Evolutionary conservation across 2,797 vertebrate species (phyloP), one percentile per base, ranked within the genome.

Genomic region (Setipinna tenuifilis): DNA sequence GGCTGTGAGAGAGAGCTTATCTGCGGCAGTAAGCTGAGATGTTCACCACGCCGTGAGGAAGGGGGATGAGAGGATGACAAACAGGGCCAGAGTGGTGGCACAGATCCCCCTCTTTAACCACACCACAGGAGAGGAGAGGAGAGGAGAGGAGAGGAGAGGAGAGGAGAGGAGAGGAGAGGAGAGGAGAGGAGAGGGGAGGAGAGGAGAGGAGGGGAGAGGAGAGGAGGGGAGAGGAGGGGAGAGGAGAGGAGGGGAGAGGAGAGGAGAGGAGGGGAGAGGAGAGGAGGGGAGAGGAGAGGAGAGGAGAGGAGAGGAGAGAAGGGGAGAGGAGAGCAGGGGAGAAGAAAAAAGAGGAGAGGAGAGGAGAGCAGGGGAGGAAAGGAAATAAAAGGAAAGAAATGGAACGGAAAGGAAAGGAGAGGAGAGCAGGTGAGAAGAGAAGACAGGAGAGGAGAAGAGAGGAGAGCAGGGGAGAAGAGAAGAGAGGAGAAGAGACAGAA

Each of bases 1-100:
- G 65, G 65, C 65, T 71, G 65, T 71, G n/a, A n/a, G 46, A 48
- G 28, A 71, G 65, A 71, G 65, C 65, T 71, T 71, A 71, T 71
- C 65, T 71, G 28, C 16, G 65, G 28, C 25, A 25, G 65, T 71
- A 71, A 35, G 65, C 65, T 71, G 65, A 71, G 65, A 71, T 71
- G 65, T 35, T 71, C 65, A 35, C 65, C 14, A 25, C 25, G 14
- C 65, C 65, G 65, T 71, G 65, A 71, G 65, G 65, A 71, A 25
- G 28, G 28, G 28, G 65, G 65, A 71, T 71, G 65, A 71, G 65
- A 31, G 65, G 65, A 71, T 71, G 65, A 71, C 65, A 71, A 71
- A 12, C 25, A 31, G 28, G 65, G 31, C 23, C 25, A 4, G 10
- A 71, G 12, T 23, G 16, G 25, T 71, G 25, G 9, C 10, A 71